Conservation (phyloP, 2,888 invertebrate species). For the Pristionchus maxplancki region DNA sequence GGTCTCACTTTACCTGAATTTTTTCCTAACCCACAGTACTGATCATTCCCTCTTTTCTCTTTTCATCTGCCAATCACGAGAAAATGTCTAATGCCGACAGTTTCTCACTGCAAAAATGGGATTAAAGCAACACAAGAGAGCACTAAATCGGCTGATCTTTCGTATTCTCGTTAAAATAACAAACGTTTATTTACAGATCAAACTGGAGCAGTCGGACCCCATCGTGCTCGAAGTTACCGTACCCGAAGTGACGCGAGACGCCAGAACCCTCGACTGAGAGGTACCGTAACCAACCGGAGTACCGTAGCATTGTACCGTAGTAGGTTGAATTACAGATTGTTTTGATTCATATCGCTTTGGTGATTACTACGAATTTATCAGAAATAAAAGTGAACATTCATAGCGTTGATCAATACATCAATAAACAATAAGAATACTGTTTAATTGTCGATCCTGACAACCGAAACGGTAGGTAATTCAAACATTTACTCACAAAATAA, state of each 20-base stretch:
- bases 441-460: no score
- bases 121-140: neutral
- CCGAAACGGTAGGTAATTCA: no score
- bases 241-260: slow-evolving; percentile 55
- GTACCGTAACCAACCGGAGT: neutral
- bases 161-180: slow-evolving; percentile 89
- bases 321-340: neutral
- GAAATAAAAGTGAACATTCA: no score
- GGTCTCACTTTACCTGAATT: no score
- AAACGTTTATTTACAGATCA: slow-evolving; percentile 75
- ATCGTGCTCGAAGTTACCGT: slow-evolving; percentile 55
- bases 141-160: slow-evolving; percentile 82
- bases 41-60: no score
- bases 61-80: neutral
- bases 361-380: no score
- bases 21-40: no score
- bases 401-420: no score
- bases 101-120: slow-evolving; percentile 28
- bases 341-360: slow-evolving; percentile 1
- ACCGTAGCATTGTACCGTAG: slow-evolving; percentile 13
- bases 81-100: neutral
- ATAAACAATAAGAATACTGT: no score
- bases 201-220: slow-evolving; percentile 53
- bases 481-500: no score
- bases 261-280: slow-evolving; percentile 52